Evolutionary conservation across 1,140 invertebrate genomes (phyloP), one percentile per base, ranked within the genome.

Genomic region (Brachionus koreanus): DNA sequence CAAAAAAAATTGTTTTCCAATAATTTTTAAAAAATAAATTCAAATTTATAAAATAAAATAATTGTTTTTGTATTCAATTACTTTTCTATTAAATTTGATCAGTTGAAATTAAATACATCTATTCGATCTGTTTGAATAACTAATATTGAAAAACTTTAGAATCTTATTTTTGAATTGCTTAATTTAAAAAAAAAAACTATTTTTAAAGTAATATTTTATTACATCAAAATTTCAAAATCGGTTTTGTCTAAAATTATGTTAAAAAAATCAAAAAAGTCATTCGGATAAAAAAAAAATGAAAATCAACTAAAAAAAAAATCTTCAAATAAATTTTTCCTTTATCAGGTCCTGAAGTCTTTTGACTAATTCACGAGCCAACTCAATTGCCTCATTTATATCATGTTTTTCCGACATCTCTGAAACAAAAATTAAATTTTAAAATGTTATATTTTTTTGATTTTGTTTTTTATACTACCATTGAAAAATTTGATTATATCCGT

Each of bases 351-450:
- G 94, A 83, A 96, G 90, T 89, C 94, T 93, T 42, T 93, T 88
- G 5, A 96, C 94, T 16, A 96, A 88, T 85, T 94, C 93, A 83
- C 94, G 90, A 0, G 94, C 92, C 83, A 95, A 89, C 83, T 92
- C 91, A 25, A 97, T 87, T 13, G 96, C 92, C n/a, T 92, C 91
- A 84, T 92, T 91, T 0, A 93, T 93, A 88, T 96, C 93, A 87
- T 97, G 95, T 84, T 93, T 90, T 87, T 97, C 95, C 0, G 95
- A 95, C 95, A 96, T 96, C 92, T 97, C 95, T 95, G 89, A 79
- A 91, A 91, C 86, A 84, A 85, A 89, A 87, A 84, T 75, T 46
- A 49, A 25, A 25, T 19, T 39, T n/a, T n/a, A n/a, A 35, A 42
- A 5, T 29, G 1, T 42, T 9, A 67, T 0, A 42, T 13, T 3